phyloP scores from a whole-genome alignment of 2,113 vertebrate species.

The Columbina picui region DNA sequence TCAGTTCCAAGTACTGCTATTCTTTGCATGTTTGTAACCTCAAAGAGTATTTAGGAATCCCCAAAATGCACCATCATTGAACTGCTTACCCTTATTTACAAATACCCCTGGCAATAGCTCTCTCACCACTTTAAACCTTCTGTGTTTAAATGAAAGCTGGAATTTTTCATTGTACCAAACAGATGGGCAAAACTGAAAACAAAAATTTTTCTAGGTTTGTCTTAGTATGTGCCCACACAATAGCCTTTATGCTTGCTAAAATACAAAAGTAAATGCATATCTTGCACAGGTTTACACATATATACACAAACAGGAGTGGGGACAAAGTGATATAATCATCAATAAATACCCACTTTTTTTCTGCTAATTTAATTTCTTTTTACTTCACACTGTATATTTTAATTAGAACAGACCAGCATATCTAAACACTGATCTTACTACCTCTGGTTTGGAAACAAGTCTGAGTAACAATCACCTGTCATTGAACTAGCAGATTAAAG shows the following conservation, averaged over 20 bases:
- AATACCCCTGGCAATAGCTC: neutral
- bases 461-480: neutral
- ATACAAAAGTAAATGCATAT: rapidly evolving
- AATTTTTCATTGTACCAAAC: neutral
- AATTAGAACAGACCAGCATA: neutral
- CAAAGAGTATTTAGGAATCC: neutral
- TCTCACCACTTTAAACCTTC: neutral
- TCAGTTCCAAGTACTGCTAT: neutral
- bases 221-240: neutral
- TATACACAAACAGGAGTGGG: neutral
- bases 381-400: neutral
- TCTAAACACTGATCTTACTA: neutral
- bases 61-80: neutral
- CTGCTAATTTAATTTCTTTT: neutral
- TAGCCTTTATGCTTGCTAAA: neutral
- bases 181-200: neutral
- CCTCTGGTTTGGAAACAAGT: neutral
- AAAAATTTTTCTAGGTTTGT: neutral
- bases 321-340: rapidly evolving
- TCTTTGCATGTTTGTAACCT: neutral
- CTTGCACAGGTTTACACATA: neutral
- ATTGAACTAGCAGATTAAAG: neutral
- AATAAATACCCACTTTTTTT: neutral
- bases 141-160: neutral
- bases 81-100: neutral